phyloP scores from a whole-genome alignment of 2,113 vertebrate species.

The Piliocolobus tephrosceles region DNA sequence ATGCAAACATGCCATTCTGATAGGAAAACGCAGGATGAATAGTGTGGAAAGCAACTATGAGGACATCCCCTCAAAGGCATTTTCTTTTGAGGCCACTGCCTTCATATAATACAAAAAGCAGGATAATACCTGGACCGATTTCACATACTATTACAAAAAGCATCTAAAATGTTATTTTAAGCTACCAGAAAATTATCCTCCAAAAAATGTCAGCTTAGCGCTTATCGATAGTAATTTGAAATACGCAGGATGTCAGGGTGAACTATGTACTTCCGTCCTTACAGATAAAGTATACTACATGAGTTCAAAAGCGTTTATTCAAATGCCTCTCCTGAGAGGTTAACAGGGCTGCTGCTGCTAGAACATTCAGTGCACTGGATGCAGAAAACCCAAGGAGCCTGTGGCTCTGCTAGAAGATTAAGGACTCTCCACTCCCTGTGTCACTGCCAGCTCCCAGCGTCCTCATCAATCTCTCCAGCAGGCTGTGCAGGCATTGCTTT shows the following conservation, averaged over 20 bases:
- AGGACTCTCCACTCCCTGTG: slow-evolving; percentile 2
- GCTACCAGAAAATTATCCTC: slow-evolving; percentile 69
- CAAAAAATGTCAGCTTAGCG: slow-evolving; percentile 61
- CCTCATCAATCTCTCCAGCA: slow-evolving; percentile 64
- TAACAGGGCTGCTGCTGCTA: slow-evolving; percentile 52
- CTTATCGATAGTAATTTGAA: slow-evolving; percentile 74
- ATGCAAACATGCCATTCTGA: background rate
- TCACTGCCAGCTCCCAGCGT: background rate
- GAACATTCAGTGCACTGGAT: slow-evolving; percentile 33
- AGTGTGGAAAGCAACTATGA: background rate
- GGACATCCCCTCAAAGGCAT: slow-evolving; percentile 9
- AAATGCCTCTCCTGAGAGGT: slow-evolving; percentile 74
- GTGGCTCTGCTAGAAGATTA: slow-evolving; percentile 59
- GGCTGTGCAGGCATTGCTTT: background rate
- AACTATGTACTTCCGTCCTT: slow-evolving; percentile 66
- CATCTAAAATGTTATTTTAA: slow-evolving; percentile 73
- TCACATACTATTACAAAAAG: slow-evolving; percentile 50
- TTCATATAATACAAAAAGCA: background rate
- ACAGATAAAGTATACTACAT: slow-evolving; percentile 69
- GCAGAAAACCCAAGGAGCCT: slow-evolving; percentile 41
- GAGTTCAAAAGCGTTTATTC: slow-evolving; percentile 71
- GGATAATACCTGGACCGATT: slow-evolving; percentile 29
- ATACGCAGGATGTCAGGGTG: slow-evolving; percentile 68
- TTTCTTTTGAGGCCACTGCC: background rate
- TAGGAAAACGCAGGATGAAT: background rate